Evolutionary conservation across 2,113 vertebrate species (phyloP), one percentile per base, ranked within the genome.

Genomic region (pig (Sus scrofa)): DNA sequence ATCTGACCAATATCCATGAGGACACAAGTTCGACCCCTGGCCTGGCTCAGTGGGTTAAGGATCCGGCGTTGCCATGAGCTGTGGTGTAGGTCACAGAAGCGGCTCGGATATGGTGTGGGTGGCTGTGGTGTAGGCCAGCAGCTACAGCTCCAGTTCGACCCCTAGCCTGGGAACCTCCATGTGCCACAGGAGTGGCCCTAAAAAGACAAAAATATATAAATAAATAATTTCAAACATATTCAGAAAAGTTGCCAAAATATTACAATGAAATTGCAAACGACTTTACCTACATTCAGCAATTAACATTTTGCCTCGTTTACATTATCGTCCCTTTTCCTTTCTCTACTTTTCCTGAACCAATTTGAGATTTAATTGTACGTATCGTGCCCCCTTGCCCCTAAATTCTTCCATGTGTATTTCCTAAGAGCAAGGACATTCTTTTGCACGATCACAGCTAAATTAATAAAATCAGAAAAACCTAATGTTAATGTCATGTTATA

Each of bases 161-260:
- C 44, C 44, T 44, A 44, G 44, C 44, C 44, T 44, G 44, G 44
- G 44, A 44, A 44, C 44, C 44, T 44, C 44, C 44, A 44, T 44
- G 8, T 44, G 44, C 44, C 44, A 8, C 44, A 8, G 44, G 44
- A 6, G 44, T 8, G 44, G 44, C 44, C 44, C 44, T 44, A 4
- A 44, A 44, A 44, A 44, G 44, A 44, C n/a, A n/a, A n/a, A n/a
- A n/a, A n/a, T n/a, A 44, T 6, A 44, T 44, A 44, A 44, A 44
- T 44, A 44, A 44, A 44, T 44, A 87, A 94, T 65, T 89, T 91
- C 70, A 93, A 81, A 87, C 16, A 79, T 6, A 94, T 52, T 84
- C 79, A 84, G 73, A 92, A 95, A 96, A 90, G 24, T 74, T 67
- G 6, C 27, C 68, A 91, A 74, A 94, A 93, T 54, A 87, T 19